These are phyloP conservation scores for Triplophysa yarkandensis DNA, from an alignment of 2,797 vertebrate genomes.

Conservation along the genomic window DNA sequence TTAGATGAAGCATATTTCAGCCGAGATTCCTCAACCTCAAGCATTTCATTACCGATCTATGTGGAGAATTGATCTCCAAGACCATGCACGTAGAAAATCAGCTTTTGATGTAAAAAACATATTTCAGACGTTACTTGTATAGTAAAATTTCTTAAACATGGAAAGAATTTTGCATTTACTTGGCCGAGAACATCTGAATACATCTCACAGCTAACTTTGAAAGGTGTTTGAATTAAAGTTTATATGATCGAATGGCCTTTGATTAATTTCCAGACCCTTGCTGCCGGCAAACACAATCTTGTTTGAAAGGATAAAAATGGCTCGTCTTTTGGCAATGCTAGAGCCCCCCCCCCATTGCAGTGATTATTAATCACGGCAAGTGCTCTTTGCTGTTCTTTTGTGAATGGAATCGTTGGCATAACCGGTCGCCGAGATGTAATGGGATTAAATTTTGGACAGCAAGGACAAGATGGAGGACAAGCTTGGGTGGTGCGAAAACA, in stretches of 20 bases:
- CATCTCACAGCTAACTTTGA: background rate
- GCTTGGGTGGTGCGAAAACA: conserved; percentile 16
- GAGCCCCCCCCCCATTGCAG: conserved; percentile 32
- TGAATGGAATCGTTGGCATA: conserved; percentile 60
- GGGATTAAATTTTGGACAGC: conserved; percentile 71
- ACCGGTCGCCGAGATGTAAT: conserved; percentile 59
- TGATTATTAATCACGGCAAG: conserved; percentile 80
- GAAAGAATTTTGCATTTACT: background rate
- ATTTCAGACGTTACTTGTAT: background rate
- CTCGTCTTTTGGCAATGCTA: conserved; percentile 69
- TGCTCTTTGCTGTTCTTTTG: conserved; percentile 72
- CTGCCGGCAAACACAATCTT: conserved; percentile 36
- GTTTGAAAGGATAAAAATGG: conserved; percentile 65
- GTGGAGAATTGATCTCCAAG: conserved; percentile 16
- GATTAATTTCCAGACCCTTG: conserved; percentile 59
- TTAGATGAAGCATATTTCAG: conserved; percentile 56
- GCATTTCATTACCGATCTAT: conserved; percentile 42
- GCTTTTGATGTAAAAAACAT: background rate
- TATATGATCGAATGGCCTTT: conserved; percentile 43
- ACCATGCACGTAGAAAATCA: background rate
- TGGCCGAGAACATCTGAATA: background rate
- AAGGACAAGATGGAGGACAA: conserved; percentile 73
- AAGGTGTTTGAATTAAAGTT: conserved; percentile 22
- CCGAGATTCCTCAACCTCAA: conserved; percentile 41
- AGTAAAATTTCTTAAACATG: too few relatives aligned